phyloP scores from a whole-genome alignment of 92 coral and sea anemone species.

The Siderastrea siderea region DNA sequence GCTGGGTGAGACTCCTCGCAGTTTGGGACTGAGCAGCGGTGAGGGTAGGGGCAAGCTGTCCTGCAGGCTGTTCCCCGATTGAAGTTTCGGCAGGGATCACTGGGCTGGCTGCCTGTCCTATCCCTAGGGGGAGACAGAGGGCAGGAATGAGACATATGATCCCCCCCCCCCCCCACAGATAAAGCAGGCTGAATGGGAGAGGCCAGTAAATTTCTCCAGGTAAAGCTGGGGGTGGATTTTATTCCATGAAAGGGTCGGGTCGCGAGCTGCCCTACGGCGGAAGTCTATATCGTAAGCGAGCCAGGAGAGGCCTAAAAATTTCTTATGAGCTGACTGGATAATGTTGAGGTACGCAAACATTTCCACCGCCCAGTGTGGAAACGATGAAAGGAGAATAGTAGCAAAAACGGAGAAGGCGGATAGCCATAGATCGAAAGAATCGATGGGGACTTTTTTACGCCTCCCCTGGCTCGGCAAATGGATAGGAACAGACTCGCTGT shows the following conservation, averaged over 20 bases:
- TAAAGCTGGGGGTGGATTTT: too few species aligned
- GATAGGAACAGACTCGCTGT: background rate
- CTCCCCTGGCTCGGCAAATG: constrained; percentile 14
- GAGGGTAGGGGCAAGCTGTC: constrained; percentile 11
- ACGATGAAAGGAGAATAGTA: background rate
- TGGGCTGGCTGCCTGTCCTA: background rate
- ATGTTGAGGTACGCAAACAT: constrained; percentile 1
- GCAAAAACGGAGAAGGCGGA: background rate
- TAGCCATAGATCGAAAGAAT: constrained; percentile 13
- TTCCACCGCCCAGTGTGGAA: background rate
- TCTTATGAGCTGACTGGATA: constrained; percentile 6
- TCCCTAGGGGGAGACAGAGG: constrained; percentile 8
- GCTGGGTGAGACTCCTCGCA: constrained; percentile 10
- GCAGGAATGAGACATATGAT: constrained; percentile 7
- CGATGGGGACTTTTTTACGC: background rate
- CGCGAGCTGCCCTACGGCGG: constrained; percentile 2
- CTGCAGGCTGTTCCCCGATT: background rate
- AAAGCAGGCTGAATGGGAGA: too few species aligned
- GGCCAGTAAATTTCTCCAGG: too few species aligned
- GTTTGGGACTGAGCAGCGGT: background rate
- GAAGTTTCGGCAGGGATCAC: background rate
- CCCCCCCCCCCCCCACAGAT: too few species aligned
- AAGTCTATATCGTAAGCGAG: constrained; percentile 13
- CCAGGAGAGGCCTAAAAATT: constrained; percentile 18
- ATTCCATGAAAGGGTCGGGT: background rate